Percentiles rank a stretch among this genome's conserved stretches.
Evolutionary conservation across 2,113 vertebrate species (phyloP).

Genomic region (Microtus montanus): DNA sequence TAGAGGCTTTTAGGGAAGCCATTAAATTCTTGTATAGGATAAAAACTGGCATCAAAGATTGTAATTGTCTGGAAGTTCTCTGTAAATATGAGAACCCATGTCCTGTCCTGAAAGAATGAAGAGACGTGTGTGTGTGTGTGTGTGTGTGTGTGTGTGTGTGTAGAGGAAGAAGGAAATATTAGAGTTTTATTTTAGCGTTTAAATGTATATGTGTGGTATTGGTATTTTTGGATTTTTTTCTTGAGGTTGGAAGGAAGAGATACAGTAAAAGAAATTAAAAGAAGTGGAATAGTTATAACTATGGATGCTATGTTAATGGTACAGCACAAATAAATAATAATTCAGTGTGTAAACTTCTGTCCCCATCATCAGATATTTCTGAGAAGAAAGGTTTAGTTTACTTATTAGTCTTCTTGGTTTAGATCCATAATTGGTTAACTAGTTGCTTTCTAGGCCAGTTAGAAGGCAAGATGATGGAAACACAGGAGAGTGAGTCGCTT

Average conservation of each 20-base stretch:
- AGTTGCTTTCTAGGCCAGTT: background rate
- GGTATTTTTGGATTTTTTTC: background rate
- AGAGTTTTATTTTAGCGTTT: background rate
- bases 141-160: background rate
- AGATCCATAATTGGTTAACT: background rate
- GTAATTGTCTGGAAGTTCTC: background rate
- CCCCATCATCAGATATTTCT: background rate
- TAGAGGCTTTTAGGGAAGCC: background rate
- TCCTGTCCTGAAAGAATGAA: background rate
- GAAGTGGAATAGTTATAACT: background rate
- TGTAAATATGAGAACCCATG: background rate
- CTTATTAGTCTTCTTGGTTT: background rate
- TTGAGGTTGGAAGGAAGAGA: background rate
- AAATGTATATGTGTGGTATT: background rate
- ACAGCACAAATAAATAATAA: background rate
- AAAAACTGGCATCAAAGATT: background rate
- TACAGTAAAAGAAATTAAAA: background rate
- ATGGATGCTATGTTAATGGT: background rate
- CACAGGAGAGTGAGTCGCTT: too few relatives aligned
- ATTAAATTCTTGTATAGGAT: background rate
- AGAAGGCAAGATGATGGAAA: background rate
- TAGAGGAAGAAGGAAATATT: background rate
- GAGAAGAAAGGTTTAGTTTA: background rate
- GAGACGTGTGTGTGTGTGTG: background rate
- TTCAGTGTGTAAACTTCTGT: background rate